These are phyloP conservation scores for Lepetodrilus schrolli DNA, from an alignment of 2,888 invertebrate species.

Conservation along the genomic window DNA sequence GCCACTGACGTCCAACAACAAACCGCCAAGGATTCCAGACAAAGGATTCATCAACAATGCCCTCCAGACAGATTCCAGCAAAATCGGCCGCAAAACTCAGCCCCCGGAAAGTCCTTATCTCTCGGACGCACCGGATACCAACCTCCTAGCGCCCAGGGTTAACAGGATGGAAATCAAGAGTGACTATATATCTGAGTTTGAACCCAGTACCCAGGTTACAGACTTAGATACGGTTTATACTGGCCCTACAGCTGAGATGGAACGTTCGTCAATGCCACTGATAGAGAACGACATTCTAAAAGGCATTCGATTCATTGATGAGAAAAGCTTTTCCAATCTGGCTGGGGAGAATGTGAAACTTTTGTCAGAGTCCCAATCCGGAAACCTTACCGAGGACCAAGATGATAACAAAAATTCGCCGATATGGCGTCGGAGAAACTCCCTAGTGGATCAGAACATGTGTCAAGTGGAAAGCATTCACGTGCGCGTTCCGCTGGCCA, in stretches of 20 bases:
- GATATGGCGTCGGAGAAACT: conserved; percentile 45
- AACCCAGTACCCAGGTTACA: neutral
- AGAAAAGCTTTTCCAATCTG: conserved; percentile 68
- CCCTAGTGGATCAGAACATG: neutral
- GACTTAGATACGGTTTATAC: conserved; percentile 37
- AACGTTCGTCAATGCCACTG: conserved; percentile 41
- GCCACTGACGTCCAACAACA: conserved; percentile 27
- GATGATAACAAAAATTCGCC: conserved; percentile 33
- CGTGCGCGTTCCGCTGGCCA: conserved; percentile 8
- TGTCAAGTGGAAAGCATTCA: neutral
- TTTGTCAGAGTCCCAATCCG: conserved; percentile 37
- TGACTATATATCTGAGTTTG: conserved; percentile 29
- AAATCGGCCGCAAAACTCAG: neutral
- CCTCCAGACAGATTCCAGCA: conserved; percentile 24
- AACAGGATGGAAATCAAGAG: conserved; percentile 34
- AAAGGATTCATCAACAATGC: conserved; percentile 34
- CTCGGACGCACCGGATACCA: neutral
- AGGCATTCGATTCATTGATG: conserved; percentile 71
- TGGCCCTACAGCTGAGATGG: conserved; percentile 32
- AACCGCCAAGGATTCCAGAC: conserved; percentile 26
- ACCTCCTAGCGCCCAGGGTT: conserved; percentile 4
- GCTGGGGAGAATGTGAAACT: conserved; percentile 63
- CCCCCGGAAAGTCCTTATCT: neutral
- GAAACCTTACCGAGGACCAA: conserved; percentile 31
- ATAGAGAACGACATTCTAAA: conserved; percentile 57